These are phyloP conservation scores for Xerus rutilus DNA, from an alignment of 2,797 vertebrate genomes.

Conservation along the genomic window DNA sequence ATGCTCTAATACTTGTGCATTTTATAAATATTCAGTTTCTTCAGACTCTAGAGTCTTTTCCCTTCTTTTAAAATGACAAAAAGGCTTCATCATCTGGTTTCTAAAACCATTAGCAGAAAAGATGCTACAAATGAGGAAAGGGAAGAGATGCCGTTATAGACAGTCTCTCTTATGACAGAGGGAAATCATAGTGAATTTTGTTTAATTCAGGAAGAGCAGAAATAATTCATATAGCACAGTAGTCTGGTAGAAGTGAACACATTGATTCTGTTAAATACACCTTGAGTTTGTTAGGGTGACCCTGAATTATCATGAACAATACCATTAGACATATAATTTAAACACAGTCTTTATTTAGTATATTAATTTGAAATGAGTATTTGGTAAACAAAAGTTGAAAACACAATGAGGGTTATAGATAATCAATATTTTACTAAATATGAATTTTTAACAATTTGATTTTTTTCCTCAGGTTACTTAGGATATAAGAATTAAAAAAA, in stretches of 20 bases:
- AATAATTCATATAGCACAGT: not conserved
- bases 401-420: not conserved
- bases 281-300: not conserved
- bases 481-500: not conserved
- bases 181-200: not conserved
- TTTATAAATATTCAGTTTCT: constrained; percentile 41
- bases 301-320: not conserved
- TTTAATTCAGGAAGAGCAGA: not conserved
- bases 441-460: not conserved
- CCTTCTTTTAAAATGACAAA: constrained; percentile 37
- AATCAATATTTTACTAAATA: constrained; percentile 18
- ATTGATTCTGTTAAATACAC: not conserved
- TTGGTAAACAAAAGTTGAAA: constrained; percentile 32
- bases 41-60: not conserved
- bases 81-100: not conserved
- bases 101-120: constrained; percentile 43
- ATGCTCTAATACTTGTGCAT: not conserved
- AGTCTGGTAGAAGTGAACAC: not conserved
- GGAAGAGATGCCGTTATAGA: not conserved
- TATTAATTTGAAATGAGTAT: constrained; percentile 30
- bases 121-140: not conserved
- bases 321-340: constrained; percentile 6
- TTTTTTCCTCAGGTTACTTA: not conserved
- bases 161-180: not conserved
- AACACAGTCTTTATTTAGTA: not conserved